Percentiles rank a stretch among this genome's conserved stretches.
Evolutionary conservation across 2,113 vertebrate species (phyloP).

Genomic region (Ondatra zibethicus): DNA sequence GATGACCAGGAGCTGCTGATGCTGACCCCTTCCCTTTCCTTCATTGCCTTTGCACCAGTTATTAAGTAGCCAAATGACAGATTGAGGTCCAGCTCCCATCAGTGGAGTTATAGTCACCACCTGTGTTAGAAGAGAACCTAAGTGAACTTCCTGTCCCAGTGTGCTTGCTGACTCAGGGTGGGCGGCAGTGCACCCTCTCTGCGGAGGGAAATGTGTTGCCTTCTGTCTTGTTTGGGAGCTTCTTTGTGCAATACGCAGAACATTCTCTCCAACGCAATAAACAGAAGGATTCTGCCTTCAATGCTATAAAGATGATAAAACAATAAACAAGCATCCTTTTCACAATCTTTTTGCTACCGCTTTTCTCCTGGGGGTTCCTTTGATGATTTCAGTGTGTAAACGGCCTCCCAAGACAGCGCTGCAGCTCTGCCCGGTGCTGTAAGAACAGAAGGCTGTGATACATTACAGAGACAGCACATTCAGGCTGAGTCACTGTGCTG

Average conservation of each 20-base stretch:
- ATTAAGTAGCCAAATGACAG: not conserved
- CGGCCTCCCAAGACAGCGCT: not conserved
- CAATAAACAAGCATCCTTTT: conserved; percentile 1
- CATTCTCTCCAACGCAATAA: not conserved
- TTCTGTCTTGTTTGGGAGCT: not conserved
- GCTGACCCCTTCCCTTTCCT: not conserved
- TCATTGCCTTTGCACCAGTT: not conserved
- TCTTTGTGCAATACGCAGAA: not conserved
- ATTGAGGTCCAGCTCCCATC: not conserved
- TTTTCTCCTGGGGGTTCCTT: not conserved
- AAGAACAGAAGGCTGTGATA: not conserved
- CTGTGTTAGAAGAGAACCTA: not conserved
- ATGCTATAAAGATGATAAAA: not conserved
- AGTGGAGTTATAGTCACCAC: not conserved
- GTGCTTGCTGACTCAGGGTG: not conserved
- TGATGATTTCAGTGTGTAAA: conserved; percentile 28
- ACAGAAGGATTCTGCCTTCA: not conserved
- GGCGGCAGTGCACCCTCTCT: not conserved
- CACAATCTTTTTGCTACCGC: not conserved
- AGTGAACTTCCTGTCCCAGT: not conserved
- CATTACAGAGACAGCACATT: not conserved
- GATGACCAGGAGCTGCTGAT: too few relatives aligned
- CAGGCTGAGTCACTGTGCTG: not conserved
- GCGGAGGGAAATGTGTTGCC: not conserved
- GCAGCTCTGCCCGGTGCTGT: not conserved